Conservation (phyloP, 2,888 invertebrate species). For the Lamellibrachia satsuma region DNA sequence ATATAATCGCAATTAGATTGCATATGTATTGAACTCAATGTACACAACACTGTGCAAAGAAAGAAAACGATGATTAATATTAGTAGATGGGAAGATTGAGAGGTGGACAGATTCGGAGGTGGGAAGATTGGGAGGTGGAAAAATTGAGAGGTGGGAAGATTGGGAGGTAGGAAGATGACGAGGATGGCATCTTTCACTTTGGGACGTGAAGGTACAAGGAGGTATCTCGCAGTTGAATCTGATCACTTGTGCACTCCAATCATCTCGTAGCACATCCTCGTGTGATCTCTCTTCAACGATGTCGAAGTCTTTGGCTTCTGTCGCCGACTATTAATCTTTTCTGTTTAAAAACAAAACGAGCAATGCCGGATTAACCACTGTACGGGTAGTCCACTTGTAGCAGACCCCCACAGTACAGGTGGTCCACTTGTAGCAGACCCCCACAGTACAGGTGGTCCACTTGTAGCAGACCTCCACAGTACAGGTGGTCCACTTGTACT, state of each 20-base stretch:
- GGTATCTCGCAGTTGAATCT: neutral
- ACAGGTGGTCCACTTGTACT: no score
- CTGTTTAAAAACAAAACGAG: neutral
- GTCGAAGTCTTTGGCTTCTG: neutral
- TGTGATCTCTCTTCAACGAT: neutral
- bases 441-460: no score
- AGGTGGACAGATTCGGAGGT: no score
- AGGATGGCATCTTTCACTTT: no score
- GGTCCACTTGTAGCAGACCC: no score
- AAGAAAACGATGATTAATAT: neutral
- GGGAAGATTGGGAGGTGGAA: neutral
- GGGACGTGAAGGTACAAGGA: no score
- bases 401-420: no score
- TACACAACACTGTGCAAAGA: neutral
- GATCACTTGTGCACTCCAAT: neutral
- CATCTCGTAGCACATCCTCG: neutral
- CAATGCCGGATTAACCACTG: no score
- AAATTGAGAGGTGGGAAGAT: neutral
- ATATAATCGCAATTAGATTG: neutral
- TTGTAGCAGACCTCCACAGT: no score
- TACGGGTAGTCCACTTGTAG: no score
- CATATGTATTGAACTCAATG: neutral
- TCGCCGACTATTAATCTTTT: neutral
- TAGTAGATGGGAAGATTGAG: neutral
- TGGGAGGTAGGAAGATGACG: no score